phyloP scores from a whole-genome alignment of 2,888 invertebrate genomes.

The Diaphora mendica region DNA sequence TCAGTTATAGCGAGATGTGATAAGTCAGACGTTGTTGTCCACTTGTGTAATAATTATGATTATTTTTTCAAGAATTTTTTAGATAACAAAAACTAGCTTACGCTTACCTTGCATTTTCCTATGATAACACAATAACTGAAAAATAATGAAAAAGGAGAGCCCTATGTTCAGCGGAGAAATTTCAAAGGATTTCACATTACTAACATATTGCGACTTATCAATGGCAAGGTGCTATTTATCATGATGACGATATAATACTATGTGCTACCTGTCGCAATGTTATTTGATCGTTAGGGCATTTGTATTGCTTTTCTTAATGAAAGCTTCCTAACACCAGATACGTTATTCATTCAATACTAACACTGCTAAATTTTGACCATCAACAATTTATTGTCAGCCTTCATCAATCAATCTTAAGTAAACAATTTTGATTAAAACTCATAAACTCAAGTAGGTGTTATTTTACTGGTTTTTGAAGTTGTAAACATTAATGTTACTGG shows the following conservation, averaged over 20 bases:
- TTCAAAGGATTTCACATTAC: not conserved
- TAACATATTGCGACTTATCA: not conserved
- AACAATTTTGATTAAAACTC: not conserved
- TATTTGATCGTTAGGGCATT: not conserved
- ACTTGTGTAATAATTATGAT: not conserved
- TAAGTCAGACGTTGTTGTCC: not conserved
- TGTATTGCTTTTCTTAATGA: not conserved
- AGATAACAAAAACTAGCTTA: not conserved
- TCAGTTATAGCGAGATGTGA: not conserved
- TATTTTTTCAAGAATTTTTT: not conserved
- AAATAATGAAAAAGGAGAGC: not conserved
- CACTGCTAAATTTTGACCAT: not conserved
- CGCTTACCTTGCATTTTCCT: not conserved
- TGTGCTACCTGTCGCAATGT: not conserved
- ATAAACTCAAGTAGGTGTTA: not conserved
- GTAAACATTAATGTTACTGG: not conserved
- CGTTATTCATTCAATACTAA: not conserved
- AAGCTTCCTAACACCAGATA: not conserved
- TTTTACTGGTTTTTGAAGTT: not conserved
- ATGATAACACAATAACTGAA: not conserved
- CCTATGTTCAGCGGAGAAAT: not conserved
- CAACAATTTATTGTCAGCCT: not conserved
- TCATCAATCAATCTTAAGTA: not conserved
- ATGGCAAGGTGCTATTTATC: not conserved
- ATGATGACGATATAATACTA: not conserved